phyloP scores from a whole-genome alignment of 2,888 invertebrate species.

The Periphyllus acericola region DNA sequence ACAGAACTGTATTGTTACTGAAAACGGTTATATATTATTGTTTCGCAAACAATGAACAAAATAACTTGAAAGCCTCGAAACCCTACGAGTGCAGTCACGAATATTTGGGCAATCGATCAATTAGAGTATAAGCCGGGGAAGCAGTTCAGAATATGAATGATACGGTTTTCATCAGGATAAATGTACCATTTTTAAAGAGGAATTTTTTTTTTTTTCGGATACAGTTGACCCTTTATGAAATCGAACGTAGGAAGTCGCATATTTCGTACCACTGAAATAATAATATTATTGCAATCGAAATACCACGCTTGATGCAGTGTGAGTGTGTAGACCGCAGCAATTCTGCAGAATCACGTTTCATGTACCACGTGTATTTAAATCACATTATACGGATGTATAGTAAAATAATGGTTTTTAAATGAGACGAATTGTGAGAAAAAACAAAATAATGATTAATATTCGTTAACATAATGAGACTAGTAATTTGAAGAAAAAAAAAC shows the following conservation, averaged over 20 bases:
- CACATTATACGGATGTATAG: not conserved
- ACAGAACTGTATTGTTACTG: not conserved
- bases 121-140: not conserved
- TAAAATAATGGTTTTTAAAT: not conserved
- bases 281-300: not conserved
- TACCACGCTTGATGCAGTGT: not conserved
- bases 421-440: not conserved
- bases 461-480: not conserved
- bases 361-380: not conserved
- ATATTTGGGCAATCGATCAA: not conserved
- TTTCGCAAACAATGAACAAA: not conserved
- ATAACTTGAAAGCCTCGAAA: not conserved
- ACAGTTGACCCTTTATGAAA: not conserved
- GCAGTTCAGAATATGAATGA: not conserved
- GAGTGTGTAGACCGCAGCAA: not conserved
- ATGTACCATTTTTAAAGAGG: not conserved
- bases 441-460: not conserved
- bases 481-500: slow-evolving; percentile 3
- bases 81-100: not conserved
- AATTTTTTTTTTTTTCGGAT: not conserved
- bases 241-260: no score
- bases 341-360: not conserved
- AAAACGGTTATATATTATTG: not conserved
- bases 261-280: not conserved
- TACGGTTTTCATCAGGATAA: not conserved